Base-by-base conservation (phyloP, 2,888 invertebrate genomes). In the Alloplasta piceator region DNA sequence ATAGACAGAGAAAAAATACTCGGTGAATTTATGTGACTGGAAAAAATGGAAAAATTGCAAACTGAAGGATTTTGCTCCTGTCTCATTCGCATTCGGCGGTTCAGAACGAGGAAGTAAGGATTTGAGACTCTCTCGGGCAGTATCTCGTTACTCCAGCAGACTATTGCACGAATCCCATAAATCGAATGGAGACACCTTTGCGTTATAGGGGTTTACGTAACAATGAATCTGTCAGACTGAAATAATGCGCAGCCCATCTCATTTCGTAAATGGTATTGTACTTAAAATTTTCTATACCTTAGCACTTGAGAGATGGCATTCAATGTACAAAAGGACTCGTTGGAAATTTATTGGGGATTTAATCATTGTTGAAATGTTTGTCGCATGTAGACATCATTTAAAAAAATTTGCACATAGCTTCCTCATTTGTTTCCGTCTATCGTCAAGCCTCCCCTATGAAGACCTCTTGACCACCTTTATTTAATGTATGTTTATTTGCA, bases 191-290 rank as follows among this genome's bases (percentile, higher is more conserved):
- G 89, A 88, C 89, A 89, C 88, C 87, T 88, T 88, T 86, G 84
- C 89, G 67, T 67, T 60, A 68, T 86, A 86, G 87, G 89, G 90
- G 90, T 91, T 90, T 90, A 89, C 89, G 90, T 89, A 89, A 89
- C 89, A 89, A 91, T 92, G 92, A 92, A 92, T 92, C 89, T 86
- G 80, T 77, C 84, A 78, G 83, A 85, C 87, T 87, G 90, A 92
- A 92, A 92, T 92, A 92, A 91, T 90, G 91, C 56, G n/a, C n/a
- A 52, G 16, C 67, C 91, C 87, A 88, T 89, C 91, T 92, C 92
- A 92, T 92, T 92, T 91, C 91, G 91, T 89, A 92, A 91, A 92
- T 92, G 92, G 92, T 89, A 90, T 89, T 89, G 89, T 91, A 91
- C 90, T 92, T 91, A 88, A 90, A 90, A 90, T 88, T 88, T 87